phyloP scores from a whole-genome alignment of 2,797 vertebrate species.

The Aselliscus stoliczkanus region DNA sequence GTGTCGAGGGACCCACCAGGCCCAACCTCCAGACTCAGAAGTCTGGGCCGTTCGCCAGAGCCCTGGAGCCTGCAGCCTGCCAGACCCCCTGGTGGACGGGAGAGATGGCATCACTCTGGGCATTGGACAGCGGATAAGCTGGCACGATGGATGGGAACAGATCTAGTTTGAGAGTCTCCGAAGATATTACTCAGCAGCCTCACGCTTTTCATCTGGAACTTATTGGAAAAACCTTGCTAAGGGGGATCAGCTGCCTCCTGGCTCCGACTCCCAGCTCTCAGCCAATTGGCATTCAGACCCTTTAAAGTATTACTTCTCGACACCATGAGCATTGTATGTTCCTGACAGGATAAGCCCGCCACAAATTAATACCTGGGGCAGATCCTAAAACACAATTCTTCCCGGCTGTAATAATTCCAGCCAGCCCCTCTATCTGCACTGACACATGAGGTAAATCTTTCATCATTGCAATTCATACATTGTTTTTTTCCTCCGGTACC shows the following conservation, averaged over 20 bases:
- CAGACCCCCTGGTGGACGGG: fast-evolving
- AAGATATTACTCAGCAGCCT: constrained; percentile 30
- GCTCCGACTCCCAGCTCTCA: background rate
- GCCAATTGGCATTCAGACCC: background rate
- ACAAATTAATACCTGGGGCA: constrained; percentile 59
- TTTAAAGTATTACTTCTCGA: constrained; percentile 18
- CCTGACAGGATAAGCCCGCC: constrained; percentile 49
- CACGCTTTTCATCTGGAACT: constrained; percentile 42
- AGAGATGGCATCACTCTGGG: background rate
- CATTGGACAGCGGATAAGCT: background rate
- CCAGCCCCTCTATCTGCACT: background rate
- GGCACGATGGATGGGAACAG: background rate
- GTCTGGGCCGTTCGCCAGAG: fast-evolving
- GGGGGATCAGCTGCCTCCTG: constrained; percentile 8
- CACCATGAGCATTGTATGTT: background rate
- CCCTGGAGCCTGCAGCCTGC: background rate
- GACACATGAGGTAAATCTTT: constrained; percentile 62
- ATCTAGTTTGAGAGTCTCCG: constrained; percentile 4
- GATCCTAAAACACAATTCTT: constrained; percentile 54
- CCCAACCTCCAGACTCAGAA: background rate
- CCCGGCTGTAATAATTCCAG: constrained; percentile 43
- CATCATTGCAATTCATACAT: background rate
- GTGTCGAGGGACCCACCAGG: background rate
- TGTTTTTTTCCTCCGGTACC: background rate
- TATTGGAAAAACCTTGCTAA: constrained; percentile 58